phyloP scores from a whole-genome alignment of 2,113 vertebrate species.

The Sinocyclocheilus rhinocerous region DNA sequence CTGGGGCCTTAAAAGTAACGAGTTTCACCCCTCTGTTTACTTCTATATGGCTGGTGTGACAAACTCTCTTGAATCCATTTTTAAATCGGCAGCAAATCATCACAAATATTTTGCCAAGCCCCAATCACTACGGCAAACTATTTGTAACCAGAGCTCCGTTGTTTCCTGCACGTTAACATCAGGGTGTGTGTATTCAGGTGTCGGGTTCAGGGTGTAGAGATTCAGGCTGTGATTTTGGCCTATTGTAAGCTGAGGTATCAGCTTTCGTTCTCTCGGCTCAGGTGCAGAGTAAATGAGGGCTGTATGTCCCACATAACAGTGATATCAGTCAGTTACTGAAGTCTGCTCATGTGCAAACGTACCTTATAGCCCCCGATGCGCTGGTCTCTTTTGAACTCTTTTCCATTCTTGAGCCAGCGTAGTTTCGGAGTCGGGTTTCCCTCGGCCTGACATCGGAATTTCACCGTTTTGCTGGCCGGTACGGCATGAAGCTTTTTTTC shows the following conservation, averaged over 20 bases:
- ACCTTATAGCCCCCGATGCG: slow-evolving; percentile 97
- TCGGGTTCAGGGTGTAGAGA: neutral
- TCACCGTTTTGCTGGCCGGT: slow-evolving; percentile 94
- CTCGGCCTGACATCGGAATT: slow-evolving; percentile 91
- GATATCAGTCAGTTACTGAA: neutral
- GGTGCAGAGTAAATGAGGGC: slow-evolving; percentile 3
- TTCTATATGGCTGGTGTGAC: too few species aligned
- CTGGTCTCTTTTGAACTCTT: slow-evolving; percentile 96
- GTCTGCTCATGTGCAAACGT: neutral
- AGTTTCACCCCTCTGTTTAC: too few species aligned
- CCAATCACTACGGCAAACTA: too few species aligned
- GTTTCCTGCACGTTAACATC: too few species aligned
- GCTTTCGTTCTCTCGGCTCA: slow-evolving; percentile 2
- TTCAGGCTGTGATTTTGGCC: slow-evolving; percentile 16
- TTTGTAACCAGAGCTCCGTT: too few species aligned
- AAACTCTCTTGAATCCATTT: neutral
- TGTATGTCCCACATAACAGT: neutral
- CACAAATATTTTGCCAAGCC: too few species aligned
- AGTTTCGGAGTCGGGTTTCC: slow-evolving; percentile 89
- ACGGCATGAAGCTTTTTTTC: slow-evolving; percentile 96
- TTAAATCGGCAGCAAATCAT: too few species aligned
- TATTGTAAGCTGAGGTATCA: slow-evolving; percentile 19
- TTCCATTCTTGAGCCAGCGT: slow-evolving; percentile 96
- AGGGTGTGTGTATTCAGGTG: too few species aligned
- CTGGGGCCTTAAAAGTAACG: too few species aligned